Percentiles rank a stretch among this genome's conserved stretches.
Conservation (phyloP, 2,797 vertebrate species). For the Phrynocephalus guinanensis region DNA sequence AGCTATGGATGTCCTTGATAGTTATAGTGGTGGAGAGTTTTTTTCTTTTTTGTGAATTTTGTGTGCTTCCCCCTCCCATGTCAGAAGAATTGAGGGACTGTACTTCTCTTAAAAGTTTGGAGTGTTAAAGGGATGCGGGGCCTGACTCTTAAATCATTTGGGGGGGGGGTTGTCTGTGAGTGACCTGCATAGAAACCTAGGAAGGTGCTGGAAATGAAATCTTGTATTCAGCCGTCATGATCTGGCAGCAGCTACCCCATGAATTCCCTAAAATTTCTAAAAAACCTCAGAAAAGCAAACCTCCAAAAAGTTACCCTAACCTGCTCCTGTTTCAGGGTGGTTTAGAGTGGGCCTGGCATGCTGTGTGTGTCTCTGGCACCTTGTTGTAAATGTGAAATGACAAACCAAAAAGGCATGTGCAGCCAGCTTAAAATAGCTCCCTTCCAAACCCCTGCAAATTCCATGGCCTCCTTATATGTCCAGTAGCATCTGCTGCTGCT, state of each 20-base stretch:
- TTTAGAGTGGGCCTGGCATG: background rate
- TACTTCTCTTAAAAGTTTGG: background rate
- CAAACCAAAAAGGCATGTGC: constrained; percentile 87
- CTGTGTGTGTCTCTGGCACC: constrained; percentile 46
- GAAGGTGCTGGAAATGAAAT: background rate
- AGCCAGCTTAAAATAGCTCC: constrained; percentile 89
- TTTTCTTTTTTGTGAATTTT: too few species aligned
- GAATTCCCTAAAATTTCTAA: background rate
- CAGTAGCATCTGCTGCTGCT: constrained; percentile 53
- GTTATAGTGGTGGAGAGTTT: too few species aligned
- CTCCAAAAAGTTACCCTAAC: background rate
- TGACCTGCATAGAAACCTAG: background rate
- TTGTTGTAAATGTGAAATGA: constrained; percentile 83
- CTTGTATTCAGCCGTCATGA: background rate
- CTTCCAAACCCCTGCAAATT: constrained; percentile 73
- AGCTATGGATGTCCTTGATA: too few species aligned
- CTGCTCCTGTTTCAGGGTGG: too few species aligned
- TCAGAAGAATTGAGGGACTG: background rate
- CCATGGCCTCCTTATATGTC: constrained; percentile 86
- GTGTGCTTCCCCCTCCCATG: background rate
- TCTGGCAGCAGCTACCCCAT: too few species aligned
- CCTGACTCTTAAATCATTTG: background rate
- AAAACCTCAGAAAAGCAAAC: background rate
- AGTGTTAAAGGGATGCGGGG: background rate
- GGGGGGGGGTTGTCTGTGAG: too few species aligned